Evolutionary conservation across 2,797 vertebrate species (phyloP), one percentile per base, ranked within the genome.

Genomic region (Trichosurus vulpecula): DNA sequence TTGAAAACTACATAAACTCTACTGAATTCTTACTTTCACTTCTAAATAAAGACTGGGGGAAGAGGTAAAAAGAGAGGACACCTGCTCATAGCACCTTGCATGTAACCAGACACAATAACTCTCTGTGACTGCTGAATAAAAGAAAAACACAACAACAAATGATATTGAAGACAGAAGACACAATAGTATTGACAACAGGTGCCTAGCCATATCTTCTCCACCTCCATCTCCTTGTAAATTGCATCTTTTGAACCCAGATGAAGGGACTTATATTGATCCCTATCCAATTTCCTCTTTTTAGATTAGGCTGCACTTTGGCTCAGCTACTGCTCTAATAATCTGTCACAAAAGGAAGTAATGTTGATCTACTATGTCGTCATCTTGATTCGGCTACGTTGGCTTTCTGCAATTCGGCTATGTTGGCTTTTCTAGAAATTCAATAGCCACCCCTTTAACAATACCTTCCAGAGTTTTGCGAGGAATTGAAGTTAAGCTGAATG

Each of bases 21-120:
- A 14, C 16, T 54, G 35, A 54, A 51, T 35, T 90, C 95, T 94
- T 47, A 92, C 31, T 94, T 95, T 31, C 27, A 91, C 12, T 94
- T 81, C 90, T 61, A 92, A 30, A 52, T 96, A 91, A 95, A 95
- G 13, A 53, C 0, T 47, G 35, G 29, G 30, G 54, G 31, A 4
- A 92, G 54, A 4, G 9, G 19, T 53, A 35, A 25, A n/a, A 6
- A 52, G 74, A 74, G 0, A 29, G 30, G 6, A 74, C 6, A 51
- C 3, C 10, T 4, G 22, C 74, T 27, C 41, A 87, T 51, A 87
- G 11, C 74, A 87, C 25, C 41, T 51, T 87, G 74, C 22, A 87
- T 41, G 47, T 47, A 87, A 51, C 9, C 6, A 47, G 41, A 47
- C 41, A 81, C 16, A 22, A 8, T 74, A 47, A 81, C 22, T 87